Evolutionary conservation across 1,140 invertebrate genomes (phyloP).

Genomic region (Drosophila equinoxialis): DNA sequence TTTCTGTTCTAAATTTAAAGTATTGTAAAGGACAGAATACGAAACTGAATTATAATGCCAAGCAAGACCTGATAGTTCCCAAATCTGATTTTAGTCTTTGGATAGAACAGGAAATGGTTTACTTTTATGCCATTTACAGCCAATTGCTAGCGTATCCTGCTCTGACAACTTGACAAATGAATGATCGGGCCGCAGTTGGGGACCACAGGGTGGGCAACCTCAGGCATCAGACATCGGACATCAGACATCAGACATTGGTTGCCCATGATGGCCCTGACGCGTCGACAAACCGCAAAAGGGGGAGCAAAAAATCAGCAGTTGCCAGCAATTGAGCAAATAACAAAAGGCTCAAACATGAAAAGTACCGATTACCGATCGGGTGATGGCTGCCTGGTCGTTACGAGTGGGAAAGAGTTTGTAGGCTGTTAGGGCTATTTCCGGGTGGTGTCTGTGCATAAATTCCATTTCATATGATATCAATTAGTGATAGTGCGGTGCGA

Average conservation of each 20-base stretch:
- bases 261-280: slow-evolving; percentile 56
- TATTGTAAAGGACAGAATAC: not conserved
- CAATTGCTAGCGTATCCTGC: slow-evolving; percentile 27
- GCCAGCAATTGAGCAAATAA: slow-evolving; percentile 42
- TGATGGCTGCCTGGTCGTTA: not conserved
- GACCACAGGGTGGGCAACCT: slow-evolving; percentile 64
- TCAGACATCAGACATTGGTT: slow-evolving; percentile 27
- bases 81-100: not conserved
- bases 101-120: slow-evolving; percentile 45
- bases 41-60: not conserved
- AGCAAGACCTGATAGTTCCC: not conserved
- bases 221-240: slow-evolving; percentile 38
- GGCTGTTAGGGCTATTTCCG: slow-evolving; percentile 1
- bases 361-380: slow-evolving; percentile 64
- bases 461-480: slow-evolving; percentile 78
- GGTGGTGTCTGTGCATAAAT: slow-evolving; percentile 72
- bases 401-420: not conserved
- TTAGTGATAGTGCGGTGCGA: slow-evolving; percentile 79
- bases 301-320: slow-evolving; percentile 7
- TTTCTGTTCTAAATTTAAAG: not conserved
- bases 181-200: slow-evolving; percentile 63
- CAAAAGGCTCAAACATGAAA: slow-evolving; percentile 53
- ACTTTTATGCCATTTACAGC: slow-evolving; percentile 44
- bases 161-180: slow-evolving; percentile 76
- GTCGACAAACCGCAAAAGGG: slow-evolving; percentile 72